Conservation (phyloP, 30 jellyfish, hydroid and myxozoan genomes). For the Aurelia aurita complex sp. Pacific region DNA sequence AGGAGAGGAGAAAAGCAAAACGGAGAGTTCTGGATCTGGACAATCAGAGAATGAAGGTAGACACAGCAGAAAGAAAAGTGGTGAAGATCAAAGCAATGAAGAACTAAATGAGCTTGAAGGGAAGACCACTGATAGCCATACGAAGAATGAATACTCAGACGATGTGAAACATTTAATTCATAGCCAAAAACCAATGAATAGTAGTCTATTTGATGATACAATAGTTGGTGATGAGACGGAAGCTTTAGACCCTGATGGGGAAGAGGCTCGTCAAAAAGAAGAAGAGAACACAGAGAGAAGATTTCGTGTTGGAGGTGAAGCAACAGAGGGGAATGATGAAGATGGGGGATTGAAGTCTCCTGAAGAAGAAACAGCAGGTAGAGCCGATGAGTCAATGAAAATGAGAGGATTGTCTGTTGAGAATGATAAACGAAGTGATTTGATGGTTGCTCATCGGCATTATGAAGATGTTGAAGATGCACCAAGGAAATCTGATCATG, state of each 20-base stretch:
- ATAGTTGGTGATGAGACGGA: slow-evolving; percentile 53
- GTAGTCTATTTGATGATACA: slow-evolving; percentile 63
- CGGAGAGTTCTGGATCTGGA: background rate
- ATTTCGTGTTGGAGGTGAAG: background rate
- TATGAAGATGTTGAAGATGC: slow-evolving; percentile 46
- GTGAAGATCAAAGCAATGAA: background rate
- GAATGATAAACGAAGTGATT: slow-evolving; percentile 54
- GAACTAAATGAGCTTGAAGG: background rate
- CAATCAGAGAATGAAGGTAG: background rate
- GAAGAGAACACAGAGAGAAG: background rate
- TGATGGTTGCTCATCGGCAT: slow-evolving; percentile 68
- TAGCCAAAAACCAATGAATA: slow-evolving; percentile 38
- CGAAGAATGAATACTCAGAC: slow-evolving; percentile 38
- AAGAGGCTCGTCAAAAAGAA: background rate
- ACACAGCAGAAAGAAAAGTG: background rate
- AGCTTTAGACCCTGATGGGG: slow-evolving; percentile 43
- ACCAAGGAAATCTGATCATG: background rate
- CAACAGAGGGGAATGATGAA: background rate
- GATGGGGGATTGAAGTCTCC: background rate
- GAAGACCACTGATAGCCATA: background rate
- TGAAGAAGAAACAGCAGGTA: slow-evolving; percentile 53
- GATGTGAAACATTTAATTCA: slow-evolving; percentile 41
- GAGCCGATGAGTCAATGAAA: slow-evolving; percentile 60
- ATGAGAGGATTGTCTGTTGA: slow-evolving; percentile 53
- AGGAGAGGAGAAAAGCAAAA: background rate